These are phyloP conservation scores for Stegana nigrithorax DNA, from an alignment of 2,888 invertebrate species.

Conservation along the genomic window DNA sequence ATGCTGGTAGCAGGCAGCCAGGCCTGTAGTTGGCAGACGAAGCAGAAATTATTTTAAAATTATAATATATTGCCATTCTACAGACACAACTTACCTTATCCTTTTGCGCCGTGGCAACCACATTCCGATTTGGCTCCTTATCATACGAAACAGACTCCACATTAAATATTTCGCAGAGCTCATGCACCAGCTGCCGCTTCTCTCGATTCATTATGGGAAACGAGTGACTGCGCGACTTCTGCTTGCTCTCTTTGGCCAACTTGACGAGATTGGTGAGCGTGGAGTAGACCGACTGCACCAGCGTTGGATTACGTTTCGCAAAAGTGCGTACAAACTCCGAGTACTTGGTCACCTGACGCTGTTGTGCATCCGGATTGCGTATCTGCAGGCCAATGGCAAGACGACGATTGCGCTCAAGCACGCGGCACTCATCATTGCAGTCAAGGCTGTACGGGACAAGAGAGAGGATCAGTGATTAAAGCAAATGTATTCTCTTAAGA, in stretches of 20 bases:
- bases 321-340: conserved; percentile 86
- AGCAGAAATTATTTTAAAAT: background rate
- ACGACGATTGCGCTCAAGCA: conserved; percentile 87
- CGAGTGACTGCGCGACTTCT: conserved; percentile 84
- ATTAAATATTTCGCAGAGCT: conserved; percentile 94
- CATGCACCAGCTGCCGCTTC: conserved; percentile 92
- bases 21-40: conserved; percentile 71
- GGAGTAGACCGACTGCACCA: conserved; percentile 87
- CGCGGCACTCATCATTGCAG: conserved; percentile 92
- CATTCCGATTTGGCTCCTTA: conserved; percentile 93
- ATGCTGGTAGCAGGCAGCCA: conserved; percentile 91
- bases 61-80: background rate
- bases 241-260: conserved; percentile 87
- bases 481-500: background rate
- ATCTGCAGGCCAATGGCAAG: conserved; percentile 93
- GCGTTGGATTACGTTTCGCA: conserved; percentile 83
- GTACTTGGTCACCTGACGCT: conserved; percentile 84
- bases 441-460: conserved; percentile 74
- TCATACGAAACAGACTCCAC: conserved; percentile 95
- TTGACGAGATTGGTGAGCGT: conserved; percentile 87
- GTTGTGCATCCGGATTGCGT: conserved; percentile 83
- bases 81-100: conserved; percentile 74
- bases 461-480: background rate
- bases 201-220: conserved; percentile 95
- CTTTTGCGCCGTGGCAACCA: conserved; percentile 88